A percentile compares a stretch with the other conserved stretches of the same genome.
Conservation (phyloP, 2,797 vertebrate species). For the Pogoniulus pusillus region DNA sequence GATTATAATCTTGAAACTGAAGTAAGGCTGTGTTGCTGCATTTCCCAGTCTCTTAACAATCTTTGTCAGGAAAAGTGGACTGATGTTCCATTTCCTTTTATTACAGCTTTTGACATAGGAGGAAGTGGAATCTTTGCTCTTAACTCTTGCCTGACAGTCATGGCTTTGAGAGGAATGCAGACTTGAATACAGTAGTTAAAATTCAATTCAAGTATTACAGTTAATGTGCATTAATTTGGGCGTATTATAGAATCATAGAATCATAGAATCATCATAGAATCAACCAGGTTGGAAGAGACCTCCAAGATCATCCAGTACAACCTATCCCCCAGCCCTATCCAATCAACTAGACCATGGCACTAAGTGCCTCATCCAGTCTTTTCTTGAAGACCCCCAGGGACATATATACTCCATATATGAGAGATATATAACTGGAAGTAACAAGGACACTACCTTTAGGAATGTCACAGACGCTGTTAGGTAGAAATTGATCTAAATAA, state of each 20-base stretch:
- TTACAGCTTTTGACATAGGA: slow-evolving; percentile 6
- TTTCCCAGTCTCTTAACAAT: not conserved
- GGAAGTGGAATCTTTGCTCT: slow-evolving; percentile 33
- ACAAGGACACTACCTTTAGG: not conserved
- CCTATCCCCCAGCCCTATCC: too few relatives aligned
- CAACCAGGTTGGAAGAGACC: too few relatives aligned
- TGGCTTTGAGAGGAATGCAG: not conserved
- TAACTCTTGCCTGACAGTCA: not conserved
- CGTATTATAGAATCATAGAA: too few relatives aligned
- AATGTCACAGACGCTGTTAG: not conserved
- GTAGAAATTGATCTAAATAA: not conserved
- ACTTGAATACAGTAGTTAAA: not conserved
- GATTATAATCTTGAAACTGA: slow-evolving; percentile 8
- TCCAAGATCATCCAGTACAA: too few relatives aligned
- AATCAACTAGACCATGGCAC: too few relatives aligned
- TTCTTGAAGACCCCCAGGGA: too few relatives aligned
- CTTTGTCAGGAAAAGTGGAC: not conserved
- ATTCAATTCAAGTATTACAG: not conserved
- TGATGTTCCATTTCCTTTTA: slow-evolving; percentile 41
- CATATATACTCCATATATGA: not conserved
- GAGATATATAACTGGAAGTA: not conserved
- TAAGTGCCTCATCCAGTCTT: too few relatives aligned
- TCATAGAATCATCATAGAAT: too few relatives aligned
- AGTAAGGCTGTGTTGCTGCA: not conserved
- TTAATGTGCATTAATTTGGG: not conserved